Evolutionary conservation across 2,113 vertebrate genomes (phyloP).

Genomic region (Holacanthus passer): DNA sequence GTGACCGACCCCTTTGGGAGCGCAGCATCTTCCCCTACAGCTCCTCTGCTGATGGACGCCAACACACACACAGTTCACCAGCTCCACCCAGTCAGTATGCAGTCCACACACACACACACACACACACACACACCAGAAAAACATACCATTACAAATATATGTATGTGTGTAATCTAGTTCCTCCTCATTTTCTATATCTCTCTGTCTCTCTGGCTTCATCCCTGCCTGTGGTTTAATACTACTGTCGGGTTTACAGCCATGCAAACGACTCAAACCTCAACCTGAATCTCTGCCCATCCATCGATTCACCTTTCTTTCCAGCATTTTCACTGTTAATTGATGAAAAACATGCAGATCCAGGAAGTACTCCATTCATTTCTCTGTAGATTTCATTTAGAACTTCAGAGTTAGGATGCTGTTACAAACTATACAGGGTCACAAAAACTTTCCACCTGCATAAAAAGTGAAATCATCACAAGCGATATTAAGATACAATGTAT

Average conservation of each 20-base stretch:
- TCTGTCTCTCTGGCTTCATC: not conserved
- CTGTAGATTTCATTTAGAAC: no score
- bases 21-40: conserved; percentile 69
- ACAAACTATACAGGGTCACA: not conserved
- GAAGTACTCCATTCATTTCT: not conserved
- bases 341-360: not conserved
- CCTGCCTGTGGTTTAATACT: no score
- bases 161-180: not conserved
- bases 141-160: conserved; percentile 1
- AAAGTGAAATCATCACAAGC: not conserved
- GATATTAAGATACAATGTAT: not conserved
- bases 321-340: not conserved
- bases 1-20: conserved; percentile 26
- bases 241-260: no score
- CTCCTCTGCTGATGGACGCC: conserved; percentile 75
- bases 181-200: not conserved
- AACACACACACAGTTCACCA: conserved; percentile 44
- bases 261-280: not conserved
- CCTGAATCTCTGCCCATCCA: not conserved
- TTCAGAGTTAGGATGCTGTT: not conserved
- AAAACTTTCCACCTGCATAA: not conserved
- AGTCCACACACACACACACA: conserved; percentile 21
- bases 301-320: no score
- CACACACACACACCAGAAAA: conserved; percentile 17
- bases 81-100: conserved; percentile 70